Evolutionary conservation across 2,888 invertebrate species (phyloP), one percentile per base, ranked within the genome.

Genomic region (Sminthurinus aureus): DNA sequence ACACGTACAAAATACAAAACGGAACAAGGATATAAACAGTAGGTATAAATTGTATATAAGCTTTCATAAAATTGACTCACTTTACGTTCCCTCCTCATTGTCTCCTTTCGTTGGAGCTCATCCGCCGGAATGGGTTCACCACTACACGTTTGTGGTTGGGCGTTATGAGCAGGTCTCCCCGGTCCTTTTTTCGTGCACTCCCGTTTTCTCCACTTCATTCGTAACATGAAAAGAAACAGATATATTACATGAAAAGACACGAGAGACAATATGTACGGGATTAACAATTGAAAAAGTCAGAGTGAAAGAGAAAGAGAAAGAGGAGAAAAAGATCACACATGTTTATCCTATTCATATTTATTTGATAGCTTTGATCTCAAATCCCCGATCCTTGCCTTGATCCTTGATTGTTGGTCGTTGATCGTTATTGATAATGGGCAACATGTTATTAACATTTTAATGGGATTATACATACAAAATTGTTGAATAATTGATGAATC

Each of bases 101-200:
- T 93, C 91, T 96, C 96, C 90, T 96, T 94, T 75, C 96, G 94
- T 86, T 95, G 92, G 66, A 96, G 92, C 91, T 96, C 96, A 89
- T 95, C 97, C 15, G 96, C 96, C 52, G 98, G 97, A 89, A 98
- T 98, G 22, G 98, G 98, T 89, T 98, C 98, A 11, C 98, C 98
- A 88, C 96, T 96, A 91, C 98, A 98, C 82, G 98, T 97, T 91
- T 98, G 98, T 8, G 71, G 71, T 71, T 71, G 71, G 8, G 98
- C 98, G 92, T 98, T 98, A 92, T 98, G 98, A 9, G 98, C 98
- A 73, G 98, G 98, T 91, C 99, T 94, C 0, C 99, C 98, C 0
- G 98, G 98, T 22, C 98, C 98, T 91, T 98, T 99, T 92, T 98
- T 97, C 84, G 98, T 98, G 92, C 99, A 98, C 91, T 99, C 99